Evolutionary conservation across 1,140 invertebrate genomes (phyloP).

Genomic region (Zaprionus lachaisei): DNA sequence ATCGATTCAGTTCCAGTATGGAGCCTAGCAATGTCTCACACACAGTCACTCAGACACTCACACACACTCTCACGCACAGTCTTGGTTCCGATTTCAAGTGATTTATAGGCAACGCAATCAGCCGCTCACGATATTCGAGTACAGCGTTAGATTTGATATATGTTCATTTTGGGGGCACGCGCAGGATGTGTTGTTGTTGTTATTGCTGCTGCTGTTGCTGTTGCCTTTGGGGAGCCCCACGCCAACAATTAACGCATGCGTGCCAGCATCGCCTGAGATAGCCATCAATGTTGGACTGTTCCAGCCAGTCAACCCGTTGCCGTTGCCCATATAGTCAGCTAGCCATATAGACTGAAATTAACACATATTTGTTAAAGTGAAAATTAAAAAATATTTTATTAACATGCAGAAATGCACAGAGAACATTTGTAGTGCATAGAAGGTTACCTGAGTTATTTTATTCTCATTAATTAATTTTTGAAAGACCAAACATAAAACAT

Average conservation of each 20-base stretch:
- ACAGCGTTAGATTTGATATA: slow-evolving; percentile 79
- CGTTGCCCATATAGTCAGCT: slow-evolving; percentile 16
- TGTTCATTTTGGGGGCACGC: slow-evolving; percentile 80
- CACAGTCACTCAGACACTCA: slow-evolving; percentile 28
- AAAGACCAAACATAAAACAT: not conserved
- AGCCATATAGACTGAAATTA: not conserved
- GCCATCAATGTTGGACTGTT: slow-evolving; percentile 46
- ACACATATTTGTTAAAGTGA: not conserved
- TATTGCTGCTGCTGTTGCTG: slow-evolving; percentile 14
- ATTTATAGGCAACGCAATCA: slow-evolving; percentile 78
- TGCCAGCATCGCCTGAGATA: slow-evolving; percentile 59
- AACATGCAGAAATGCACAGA: not conserved
- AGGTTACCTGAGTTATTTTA: not conserved
- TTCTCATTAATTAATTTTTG: not conserved
- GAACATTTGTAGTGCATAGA: not conserved
- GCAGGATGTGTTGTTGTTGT: slow-evolving; percentile 67
- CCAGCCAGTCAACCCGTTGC: not conserved
- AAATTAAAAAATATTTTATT: not conserved
- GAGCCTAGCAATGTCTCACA: not conserved
- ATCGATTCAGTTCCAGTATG: slow-evolving; percentile 59
- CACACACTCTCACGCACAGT: slow-evolving; percentile 11
- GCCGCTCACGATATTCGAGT: slow-evolving; percentile 73
- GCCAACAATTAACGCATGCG: slow-evolving; percentile 80
- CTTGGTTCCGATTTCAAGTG: slow-evolving; percentile 61
- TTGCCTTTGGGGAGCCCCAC: slow-evolving; percentile 46